Evolutionary conservation across 2,797 vertebrate species (phyloP).

Genomic region (Acomys russatus): DNA sequence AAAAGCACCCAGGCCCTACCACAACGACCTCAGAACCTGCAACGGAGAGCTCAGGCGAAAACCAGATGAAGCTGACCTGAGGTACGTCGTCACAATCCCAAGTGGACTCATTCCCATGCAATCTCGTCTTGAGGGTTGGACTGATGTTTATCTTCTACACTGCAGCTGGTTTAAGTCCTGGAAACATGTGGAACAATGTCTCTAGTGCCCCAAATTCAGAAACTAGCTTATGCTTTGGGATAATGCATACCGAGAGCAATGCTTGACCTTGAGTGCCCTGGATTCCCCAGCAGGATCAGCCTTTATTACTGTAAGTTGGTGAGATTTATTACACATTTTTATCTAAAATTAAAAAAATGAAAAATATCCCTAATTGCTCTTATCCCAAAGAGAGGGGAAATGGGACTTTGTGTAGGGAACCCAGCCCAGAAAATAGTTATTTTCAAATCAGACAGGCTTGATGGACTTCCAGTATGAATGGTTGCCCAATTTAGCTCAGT

Average conservation of each 20-base stretch:
- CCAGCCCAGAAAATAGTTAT: neutral
- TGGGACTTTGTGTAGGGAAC: neutral
- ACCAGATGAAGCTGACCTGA: neutral
- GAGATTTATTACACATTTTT: conserved; percentile 41
- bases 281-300: neutral
- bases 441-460: conserved; percentile 35
- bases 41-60: neutral
- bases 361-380: conserved; percentile 5
- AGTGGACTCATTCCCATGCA: neutral
- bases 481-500: conserved; percentile 29
- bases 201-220: conserved; percentile 48
- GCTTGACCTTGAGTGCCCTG: neutral
- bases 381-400: neutral
- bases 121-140: neutral
- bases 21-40: neutral
- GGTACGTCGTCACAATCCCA: neutral
- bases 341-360: conserved; percentile 12
- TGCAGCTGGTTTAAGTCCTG: neutral
- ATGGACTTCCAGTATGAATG: conserved; percentile 21
- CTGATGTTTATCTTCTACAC: conserved; percentile 17
- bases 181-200: neutral
- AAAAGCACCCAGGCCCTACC: neutral
- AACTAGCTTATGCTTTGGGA: conserved; percentile 16
- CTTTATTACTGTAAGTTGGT: conserved; percentile 36
- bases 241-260: neutral